phyloP scores from a whole-genome alignment of 2,797 vertebrate species.

The Thamnophis elegans region DNA sequence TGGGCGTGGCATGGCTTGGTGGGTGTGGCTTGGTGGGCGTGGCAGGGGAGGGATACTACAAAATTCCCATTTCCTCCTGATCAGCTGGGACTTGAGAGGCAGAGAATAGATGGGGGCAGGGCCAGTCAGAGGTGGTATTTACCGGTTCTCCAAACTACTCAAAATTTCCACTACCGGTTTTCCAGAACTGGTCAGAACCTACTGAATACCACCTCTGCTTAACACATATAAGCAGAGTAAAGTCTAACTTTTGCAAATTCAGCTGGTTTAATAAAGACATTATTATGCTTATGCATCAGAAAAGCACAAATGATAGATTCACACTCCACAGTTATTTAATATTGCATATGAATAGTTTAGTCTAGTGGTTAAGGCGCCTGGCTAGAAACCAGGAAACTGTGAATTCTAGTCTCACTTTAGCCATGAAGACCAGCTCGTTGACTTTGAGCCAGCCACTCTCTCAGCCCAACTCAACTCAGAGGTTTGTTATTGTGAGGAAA shows the following conservation, averaged over 20 bases:
- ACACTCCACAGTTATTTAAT: neutral
- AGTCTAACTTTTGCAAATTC: neutral
- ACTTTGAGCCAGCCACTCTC: neutral
- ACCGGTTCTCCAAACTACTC: too few species aligned
- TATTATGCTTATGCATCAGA: neutral
- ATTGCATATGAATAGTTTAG: neutral
- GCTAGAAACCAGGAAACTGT: neutral
- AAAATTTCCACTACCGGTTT: too few species aligned
- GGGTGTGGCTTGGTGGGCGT: too few species aligned
- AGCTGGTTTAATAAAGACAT: conserved; percentile 1
- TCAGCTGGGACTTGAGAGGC: too few species aligned
- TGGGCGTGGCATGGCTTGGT: too few species aligned
- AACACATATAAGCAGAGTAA: neutral
- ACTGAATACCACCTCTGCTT: neutral
- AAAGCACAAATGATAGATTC: neutral
- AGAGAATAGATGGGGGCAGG: too few species aligned
- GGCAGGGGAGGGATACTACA: too few species aligned
- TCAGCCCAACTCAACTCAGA: neutral
- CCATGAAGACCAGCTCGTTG: neutral
- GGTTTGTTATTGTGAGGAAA: neutral
- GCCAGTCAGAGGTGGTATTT: too few species aligned
- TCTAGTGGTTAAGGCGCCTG: too few species aligned
- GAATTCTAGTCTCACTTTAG: neutral
- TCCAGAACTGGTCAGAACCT: too few species aligned
- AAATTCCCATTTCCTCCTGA: too few species aligned